phyloP scores from a whole-genome alignment of 2,888 invertebrate genomes.

The Acanthosoma haemorrhoidale region DNA sequence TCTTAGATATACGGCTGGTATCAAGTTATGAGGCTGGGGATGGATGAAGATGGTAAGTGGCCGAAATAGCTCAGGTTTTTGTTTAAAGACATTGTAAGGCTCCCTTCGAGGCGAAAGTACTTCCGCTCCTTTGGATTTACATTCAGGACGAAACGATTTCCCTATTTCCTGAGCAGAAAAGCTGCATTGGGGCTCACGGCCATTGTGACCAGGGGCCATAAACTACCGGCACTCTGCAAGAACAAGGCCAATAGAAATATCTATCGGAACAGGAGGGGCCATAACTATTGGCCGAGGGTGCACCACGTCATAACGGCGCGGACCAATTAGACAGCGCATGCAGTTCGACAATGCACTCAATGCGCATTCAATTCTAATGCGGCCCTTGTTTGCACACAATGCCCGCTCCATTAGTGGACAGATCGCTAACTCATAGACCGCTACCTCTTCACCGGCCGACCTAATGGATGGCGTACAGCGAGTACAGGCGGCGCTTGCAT shows the following conservation, averaged over 20 bases:
- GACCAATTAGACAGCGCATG: constrained; percentile 9
- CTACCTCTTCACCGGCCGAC: no score
- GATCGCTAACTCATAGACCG: not conserved
- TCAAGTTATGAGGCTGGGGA: no score
- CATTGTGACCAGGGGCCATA: not conserved
- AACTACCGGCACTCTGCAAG: not conserved
- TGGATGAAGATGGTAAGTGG: no score
- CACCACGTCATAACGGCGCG: not conserved
- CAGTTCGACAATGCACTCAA: constrained; percentile 9
- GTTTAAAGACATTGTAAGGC: no score
- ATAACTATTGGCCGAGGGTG: not conserved
- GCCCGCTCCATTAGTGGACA: not conserved
- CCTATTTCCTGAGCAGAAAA: no score
- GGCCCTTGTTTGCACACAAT: not conserved
- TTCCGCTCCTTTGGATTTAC: no score
- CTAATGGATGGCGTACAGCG: not conserved
- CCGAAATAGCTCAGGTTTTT: no score
- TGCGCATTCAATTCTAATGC: constrained; percentile 9
- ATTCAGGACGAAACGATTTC: no score
- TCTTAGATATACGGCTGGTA: no score
- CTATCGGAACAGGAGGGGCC: not conserved
- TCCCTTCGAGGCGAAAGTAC: no score
- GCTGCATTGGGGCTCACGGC: no score
- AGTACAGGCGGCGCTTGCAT: no score
- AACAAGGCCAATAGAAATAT: not conserved